Percentiles rank a stretch among this genome's conserved stretches.
These are phyloP conservation scores for Pogonus chalceus DNA, from an alignment of 1,140 invertebrate species.

Conservation along the genomic window DNA sequence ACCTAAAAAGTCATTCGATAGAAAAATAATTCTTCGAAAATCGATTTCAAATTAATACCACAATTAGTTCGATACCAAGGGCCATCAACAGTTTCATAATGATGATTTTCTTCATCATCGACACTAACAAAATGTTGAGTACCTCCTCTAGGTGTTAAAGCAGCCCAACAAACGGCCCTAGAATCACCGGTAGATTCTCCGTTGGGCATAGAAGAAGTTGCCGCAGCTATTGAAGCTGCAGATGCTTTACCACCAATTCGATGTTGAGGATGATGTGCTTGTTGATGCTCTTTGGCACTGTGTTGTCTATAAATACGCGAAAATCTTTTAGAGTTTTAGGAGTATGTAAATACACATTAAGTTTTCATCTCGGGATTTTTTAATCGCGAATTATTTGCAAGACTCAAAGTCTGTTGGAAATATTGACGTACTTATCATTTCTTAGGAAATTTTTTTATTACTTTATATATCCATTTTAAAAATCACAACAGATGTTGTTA, in stretches of 20 bases:
- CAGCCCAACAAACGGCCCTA: slow-evolving; percentile 49
- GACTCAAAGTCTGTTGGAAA: no score
- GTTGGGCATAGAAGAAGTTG: slow-evolving; percentile 26
- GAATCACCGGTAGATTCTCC: slow-evolving; percentile 52
- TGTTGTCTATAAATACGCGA: neutral
- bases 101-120: slow-evolving; percentile 52
- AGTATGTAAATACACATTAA: no score
- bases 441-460: no score
- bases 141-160: slow-evolving; percentile 64
- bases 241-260: neutral
- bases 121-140: slow-evolving; percentile 53
- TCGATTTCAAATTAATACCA: slow-evolving; percentile 27
- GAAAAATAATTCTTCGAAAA: slow-evolving; percentile 62
- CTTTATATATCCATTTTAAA: no score
- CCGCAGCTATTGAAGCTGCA: neutral
- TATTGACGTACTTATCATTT: no score
- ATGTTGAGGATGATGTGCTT: neutral
- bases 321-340: neutral
- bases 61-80: slow-evolving; percentile 6
- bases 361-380: no score
- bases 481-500: no score
- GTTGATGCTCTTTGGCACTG: neutral
- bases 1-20: slow-evolving; percentile 46
- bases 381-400: no score
- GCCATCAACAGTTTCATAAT: slow-evolving; percentile 61